Evolutionary conservation across 2,113 vertebrate species (phyloP).

Genomic region (Cichladusa arquata): DNA sequence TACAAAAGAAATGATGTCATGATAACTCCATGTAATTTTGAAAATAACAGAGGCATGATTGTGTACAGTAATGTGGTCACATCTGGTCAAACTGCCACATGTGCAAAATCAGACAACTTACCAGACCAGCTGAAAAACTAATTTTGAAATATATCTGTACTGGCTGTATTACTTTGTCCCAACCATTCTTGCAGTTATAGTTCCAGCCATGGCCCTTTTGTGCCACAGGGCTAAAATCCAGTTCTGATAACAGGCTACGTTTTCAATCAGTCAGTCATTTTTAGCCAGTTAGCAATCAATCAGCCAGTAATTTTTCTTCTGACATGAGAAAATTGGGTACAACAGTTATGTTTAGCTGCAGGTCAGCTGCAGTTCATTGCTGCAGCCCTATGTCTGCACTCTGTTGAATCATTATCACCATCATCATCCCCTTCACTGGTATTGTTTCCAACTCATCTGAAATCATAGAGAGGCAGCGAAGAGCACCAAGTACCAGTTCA

Average conservation of each 20-base stretch:
- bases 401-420: neutral
- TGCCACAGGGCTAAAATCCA: neutral
- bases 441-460: neutral
- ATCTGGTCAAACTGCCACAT: neutral
- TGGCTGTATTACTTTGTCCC: neutral
- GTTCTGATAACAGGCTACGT: neutral
- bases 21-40: neutral
- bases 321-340: neutral
- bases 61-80: neutral
- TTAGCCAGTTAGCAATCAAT: neutral
- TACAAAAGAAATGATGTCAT: neutral
- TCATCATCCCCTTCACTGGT: neutral
- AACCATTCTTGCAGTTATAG: neutral
- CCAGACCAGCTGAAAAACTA: conserved; percentile 10
- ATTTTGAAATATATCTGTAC: neutral
- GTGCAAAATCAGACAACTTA: neutral
- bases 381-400: neutral
- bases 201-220: neutral
- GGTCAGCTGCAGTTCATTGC: neutral
- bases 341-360: neutral
- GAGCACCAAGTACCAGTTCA: accelerated
- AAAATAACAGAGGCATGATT: conserved; percentile 9
- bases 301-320: neutral
- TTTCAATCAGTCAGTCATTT: conserved; percentile 12
- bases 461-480: neutral